These are phyloP conservation scores for Platysternon megacephalum DNA, from an alignment of 2,113 vertebrate genomes.

Conservation along the genomic window DNA sequence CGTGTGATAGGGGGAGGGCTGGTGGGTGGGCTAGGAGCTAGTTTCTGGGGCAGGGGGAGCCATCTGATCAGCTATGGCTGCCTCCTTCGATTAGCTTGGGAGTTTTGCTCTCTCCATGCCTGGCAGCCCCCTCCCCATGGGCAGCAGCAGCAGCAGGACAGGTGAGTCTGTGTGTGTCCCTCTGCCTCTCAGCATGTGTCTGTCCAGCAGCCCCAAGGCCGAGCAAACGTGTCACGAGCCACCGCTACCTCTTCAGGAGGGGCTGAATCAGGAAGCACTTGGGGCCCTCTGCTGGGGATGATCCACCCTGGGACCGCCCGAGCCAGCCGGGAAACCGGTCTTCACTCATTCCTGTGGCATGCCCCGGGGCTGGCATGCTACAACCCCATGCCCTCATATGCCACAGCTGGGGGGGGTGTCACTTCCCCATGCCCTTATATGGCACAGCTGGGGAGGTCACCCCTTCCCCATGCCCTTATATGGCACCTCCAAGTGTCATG, in stretches of 20 bases:
- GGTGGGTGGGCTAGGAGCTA: neutral
- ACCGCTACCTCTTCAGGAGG: neutral
- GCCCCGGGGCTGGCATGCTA: too few species aligned
- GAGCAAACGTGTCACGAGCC: neutral
- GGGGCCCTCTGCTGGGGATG: too few species aligned
- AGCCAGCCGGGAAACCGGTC: neutral
- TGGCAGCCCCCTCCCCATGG: too few species aligned
- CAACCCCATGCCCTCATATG: neutral
- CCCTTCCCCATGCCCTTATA: neutral
- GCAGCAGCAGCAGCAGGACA: neutral
- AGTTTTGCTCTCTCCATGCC: neutral
- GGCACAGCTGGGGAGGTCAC: neutral
- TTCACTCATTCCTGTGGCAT: neutral
- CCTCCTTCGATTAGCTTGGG: neutral
- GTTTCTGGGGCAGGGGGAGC: neutral
- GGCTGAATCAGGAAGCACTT: neutral
- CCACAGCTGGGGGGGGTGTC: neutral
- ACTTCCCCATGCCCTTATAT: neutral
- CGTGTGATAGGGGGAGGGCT: neutral
- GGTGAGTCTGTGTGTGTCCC: neutral
- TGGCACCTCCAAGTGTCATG: neutral
- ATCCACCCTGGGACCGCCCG: too few species aligned
- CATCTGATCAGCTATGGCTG: neutral
- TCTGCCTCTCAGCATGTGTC: neutral
- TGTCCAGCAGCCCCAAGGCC: neutral